These are phyloP conservation scores for Drosophila recens DNA, from an alignment of 2,888 invertebrate species.

Conservation along the genomic window DNA sequence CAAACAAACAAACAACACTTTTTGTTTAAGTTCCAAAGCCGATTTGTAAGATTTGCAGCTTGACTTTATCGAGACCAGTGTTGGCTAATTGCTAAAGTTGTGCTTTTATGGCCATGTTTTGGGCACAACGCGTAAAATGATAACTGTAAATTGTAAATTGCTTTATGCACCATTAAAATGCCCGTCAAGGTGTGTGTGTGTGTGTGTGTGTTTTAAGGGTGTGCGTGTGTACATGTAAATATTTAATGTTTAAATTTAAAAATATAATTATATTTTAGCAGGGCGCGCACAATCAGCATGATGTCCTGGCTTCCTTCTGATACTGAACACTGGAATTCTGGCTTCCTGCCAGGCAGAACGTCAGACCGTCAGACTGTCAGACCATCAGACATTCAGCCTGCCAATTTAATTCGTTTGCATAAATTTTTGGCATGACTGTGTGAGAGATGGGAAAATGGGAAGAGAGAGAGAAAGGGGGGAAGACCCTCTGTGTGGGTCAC, in stretches of 20 bases:
- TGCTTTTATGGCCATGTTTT: slow-evolving; percentile 34
- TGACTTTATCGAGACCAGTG: slow-evolving; percentile 28
- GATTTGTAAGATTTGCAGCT: slow-evolving; percentile 23
- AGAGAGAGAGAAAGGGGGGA: too few relatives aligned
- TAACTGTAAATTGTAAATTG: slow-evolving; percentile 60
- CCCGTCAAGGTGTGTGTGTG: slow-evolving; percentile 28
- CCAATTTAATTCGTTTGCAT: slow-evolving; percentile 79
- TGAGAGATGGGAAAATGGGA: neutral
- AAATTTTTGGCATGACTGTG: slow-evolving; percentile 55
- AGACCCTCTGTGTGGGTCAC: slow-evolving; percentile 49
- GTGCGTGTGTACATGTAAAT: slow-evolving; percentile 47
- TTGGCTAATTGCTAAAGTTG: slow-evolving; percentile 61
- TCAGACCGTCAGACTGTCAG: slow-evolving; percentile 5
- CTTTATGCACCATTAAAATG: slow-evolving; percentile 54
- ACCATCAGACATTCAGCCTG: slow-evolving; percentile 46
- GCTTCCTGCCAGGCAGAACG: slow-evolving; percentile 58
- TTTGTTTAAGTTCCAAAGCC: neutral
- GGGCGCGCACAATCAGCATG: slow-evolving; percentile 64
- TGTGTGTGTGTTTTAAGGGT: slow-evolving; percentile 25
- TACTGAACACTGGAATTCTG: slow-evolving; percentile 31
- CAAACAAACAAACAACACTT: neutral
- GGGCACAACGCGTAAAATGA: slow-evolving; percentile 27
- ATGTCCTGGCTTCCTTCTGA: slow-evolving; percentile 45
- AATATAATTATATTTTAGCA: slow-evolving; percentile 71
- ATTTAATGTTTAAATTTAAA: slow-evolving; percentile 74